Evolutionary conservation across 2,888 invertebrate species (phyloP).

Genomic region (Eupithecia dodoneata): DNA sequence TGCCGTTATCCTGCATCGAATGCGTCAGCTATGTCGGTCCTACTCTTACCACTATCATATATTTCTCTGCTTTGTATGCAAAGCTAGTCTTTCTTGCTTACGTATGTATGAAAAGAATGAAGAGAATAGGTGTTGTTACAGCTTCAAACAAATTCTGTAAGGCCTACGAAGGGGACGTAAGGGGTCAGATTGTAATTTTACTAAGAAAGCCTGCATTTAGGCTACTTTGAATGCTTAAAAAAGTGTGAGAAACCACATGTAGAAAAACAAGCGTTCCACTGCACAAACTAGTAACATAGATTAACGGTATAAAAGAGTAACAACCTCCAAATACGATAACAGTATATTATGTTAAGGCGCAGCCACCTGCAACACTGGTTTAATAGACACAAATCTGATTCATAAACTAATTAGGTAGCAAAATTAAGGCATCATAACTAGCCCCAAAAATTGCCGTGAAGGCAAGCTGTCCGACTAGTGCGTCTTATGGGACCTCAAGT

Average conservation of each 20-base stretch:
- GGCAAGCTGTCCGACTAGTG: neutral
- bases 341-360: slow-evolving; percentile 46
- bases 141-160: neutral
- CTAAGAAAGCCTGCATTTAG: neutral
- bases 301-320: slow-evolving; percentile 53
- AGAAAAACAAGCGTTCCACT: neutral
- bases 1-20: neutral
- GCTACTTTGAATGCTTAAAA: too few relatives aligned
- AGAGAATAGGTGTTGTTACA: neutral
- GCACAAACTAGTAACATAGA: slow-evolving; percentile 35
- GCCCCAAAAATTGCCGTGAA: neutral
- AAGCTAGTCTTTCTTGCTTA: neutral
- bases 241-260: neutral
- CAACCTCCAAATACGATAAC: slow-evolving; percentile 51
- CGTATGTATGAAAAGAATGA: too few relatives aligned
- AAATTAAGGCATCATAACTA: neutral
- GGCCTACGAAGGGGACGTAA: neutral
- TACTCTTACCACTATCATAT: neutral
- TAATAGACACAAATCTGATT: slow-evolving; percentile 35
- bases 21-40: neutral
- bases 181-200: neutral
- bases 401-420: slow-evolving; percentile 31
- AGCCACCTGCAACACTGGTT: slow-evolving; percentile 54
- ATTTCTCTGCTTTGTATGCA: neutral
- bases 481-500: neutral